These are phyloP conservation scores for Heliopora coerulea DNA, from an alignment of 92 coral and sea anemone genomes.

Conservation along the genomic window DNA sequence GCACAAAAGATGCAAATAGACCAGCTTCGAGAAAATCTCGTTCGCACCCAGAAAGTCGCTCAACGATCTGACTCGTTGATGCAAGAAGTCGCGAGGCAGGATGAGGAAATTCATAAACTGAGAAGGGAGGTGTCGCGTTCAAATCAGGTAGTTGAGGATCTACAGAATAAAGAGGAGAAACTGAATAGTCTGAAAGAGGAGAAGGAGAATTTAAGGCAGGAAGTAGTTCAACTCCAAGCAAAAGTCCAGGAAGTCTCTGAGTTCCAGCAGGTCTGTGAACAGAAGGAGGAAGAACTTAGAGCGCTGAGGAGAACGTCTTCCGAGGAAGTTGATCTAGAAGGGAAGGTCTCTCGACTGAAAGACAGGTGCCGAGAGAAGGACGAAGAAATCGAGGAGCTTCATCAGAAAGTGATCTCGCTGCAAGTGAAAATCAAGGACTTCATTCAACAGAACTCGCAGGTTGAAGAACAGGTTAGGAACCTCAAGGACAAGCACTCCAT, in stretches of 20 bases:
- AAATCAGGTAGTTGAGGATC: slow-evolving; percentile 14
- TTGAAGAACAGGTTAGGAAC: slow-evolving; percentile 25
- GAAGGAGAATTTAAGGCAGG: slow-evolving; percentile 31
- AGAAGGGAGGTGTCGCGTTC: slow-evolving; percentile 26
- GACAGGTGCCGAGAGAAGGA: slow-evolving; percentile 41
- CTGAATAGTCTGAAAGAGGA: slow-evolving; percentile 13
- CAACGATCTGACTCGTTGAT: slow-evolving; percentile 22
- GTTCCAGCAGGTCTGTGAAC: slow-evolving; percentile 26
- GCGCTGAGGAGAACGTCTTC: slow-evolving; percentile 22
- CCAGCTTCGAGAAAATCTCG: slow-evolving; percentile 10
- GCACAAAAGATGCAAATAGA: slow-evolving; percentile 17
- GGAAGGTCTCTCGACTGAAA: slow-evolving; percentile 31
- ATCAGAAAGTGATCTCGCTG: slow-evolving; percentile 39
- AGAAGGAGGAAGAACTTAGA: slow-evolving; percentile 20
- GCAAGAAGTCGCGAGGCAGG: slow-evolving; percentile 4
- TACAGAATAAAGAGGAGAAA: slow-evolving; percentile 12
- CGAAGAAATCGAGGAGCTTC: slow-evolving; percentile 39
- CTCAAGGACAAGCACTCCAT: slow-evolving; percentile 27
- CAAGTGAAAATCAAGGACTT: slow-evolving; percentile 37
- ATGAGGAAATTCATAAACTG: slow-evolving; percentile 29
- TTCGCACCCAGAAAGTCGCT: slow-evolving; percentile 5
- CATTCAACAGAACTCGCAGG: slow-evolving; percentile 29
- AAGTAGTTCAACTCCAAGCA: slow-evolving; percentile 14
- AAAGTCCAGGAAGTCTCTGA: slow-evolving; percentile 11
- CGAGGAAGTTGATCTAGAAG: slow-evolving; percentile 23